phyloP scores from a whole-genome alignment of 2,797 vertebrate genomes.

The Sebastes steindachneri region DNA sequence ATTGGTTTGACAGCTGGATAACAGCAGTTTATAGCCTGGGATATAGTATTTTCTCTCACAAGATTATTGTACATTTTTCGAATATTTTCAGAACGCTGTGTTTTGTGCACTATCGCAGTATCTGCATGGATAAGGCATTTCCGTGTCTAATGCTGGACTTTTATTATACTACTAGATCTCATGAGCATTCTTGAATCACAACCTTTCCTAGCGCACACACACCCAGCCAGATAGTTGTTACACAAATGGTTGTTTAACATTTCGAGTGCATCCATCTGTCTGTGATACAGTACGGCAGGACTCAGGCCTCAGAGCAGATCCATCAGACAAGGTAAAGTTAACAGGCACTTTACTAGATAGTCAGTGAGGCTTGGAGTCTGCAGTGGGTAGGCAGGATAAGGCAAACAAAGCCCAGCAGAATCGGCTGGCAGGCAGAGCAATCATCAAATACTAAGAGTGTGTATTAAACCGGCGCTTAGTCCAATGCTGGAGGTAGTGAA shows the following conservation, averaged over 20 bases:
- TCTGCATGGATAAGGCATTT: too few relatives aligned
- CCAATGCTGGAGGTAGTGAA: neutral
- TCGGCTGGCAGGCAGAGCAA: neutral
- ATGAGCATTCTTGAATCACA: neutral
- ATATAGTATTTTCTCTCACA: neutral
- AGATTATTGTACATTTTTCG: neutral
- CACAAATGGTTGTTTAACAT: conserved; percentile 8
- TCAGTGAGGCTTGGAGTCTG: conserved; percentile 20
- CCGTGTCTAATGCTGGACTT: neutral
- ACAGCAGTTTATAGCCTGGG: neutral
- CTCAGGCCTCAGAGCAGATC: conserved; percentile 3
- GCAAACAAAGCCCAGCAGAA: conserved; percentile 28
- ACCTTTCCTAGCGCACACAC: neutral
- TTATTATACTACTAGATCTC: neutral
- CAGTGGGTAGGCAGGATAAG: conserved; percentile 8
- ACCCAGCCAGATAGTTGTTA: neutral
- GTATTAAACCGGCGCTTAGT: conserved; percentile 2
- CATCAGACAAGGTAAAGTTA: conserved; percentile 30
- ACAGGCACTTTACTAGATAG: conserved; percentile 3
- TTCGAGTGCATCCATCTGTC: conserved; percentile 5
- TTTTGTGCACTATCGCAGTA: neutral
- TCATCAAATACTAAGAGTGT: neutral
- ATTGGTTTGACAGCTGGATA: conserved; percentile 5
- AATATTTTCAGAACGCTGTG: neutral
- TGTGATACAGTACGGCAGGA: conserved; percentile 20